Base-by-base conservation (phyloP, 1,140 invertebrate genomes). In the Lordiphosa collinella region DNA sequence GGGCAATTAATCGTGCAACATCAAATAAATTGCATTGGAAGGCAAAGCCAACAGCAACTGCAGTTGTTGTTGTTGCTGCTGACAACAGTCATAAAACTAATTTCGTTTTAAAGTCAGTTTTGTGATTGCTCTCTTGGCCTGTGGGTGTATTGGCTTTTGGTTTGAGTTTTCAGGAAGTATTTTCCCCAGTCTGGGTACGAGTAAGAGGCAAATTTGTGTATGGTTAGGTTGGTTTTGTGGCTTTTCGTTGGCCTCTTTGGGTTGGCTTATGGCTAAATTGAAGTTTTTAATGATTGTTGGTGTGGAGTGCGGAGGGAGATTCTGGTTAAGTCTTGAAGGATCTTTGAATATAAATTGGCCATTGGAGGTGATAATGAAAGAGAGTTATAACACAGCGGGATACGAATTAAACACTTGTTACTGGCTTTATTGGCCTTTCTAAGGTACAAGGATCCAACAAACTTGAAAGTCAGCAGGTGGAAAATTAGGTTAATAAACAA, bases 1-100 rank as follows among this genome's bases (percentile, higher is more conserved):
- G 40, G 67, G 61, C 71, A 80, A 80, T 80, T 80, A 80, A 80
- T 80, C 82, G 66, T 60, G 76, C 71, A 82, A 80, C 76, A 82
- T 82, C 57, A 72, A 80, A 82, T 80, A 80, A 80, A 80, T 80
- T 80, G 74, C 74, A 79, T 68, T 78, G 55, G 69, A 72, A 50
- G 52, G 65, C 75, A 69, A 35, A 7, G 31, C 16, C n/a, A 18
- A 41, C 53, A 10, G 41, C 65, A 72, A 54, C 56, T n/a, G 53
- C 31, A 34, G 60, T 29, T 38, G 52, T 36, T 61, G 58, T 31
- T 54, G 49, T 43, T 48, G 63, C 55, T 22, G 52, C 72, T 61
- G 72, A 71, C 73, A 78, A 78, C 44, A 65, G 56, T 59, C 74
- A 79, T 74, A 82, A 82, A 79, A 79, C 76, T 75, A 79, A 79